A percentile compares a stretch with the other conserved stretches of the same genome.
Evolutionary conservation across 2,888 invertebrate species (phyloP).

Genomic region (Heliothis peltigera): DNA sequence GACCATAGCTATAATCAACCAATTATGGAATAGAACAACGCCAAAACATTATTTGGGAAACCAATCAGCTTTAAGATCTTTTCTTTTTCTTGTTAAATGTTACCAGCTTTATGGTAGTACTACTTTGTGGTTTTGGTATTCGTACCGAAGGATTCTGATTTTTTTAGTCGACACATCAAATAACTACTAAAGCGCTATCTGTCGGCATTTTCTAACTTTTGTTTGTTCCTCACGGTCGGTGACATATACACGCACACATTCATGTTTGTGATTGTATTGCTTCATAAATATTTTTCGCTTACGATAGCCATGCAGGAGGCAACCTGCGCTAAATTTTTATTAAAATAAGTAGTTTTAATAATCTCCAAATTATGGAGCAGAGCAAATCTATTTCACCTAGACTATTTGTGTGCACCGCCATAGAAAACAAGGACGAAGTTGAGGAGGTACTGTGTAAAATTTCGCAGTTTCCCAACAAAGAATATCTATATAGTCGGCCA

Average conservation of each 20-base stretch:
- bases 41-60: not conserved
- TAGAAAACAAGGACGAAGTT: conserved; percentile 97
- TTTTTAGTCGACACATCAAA: conserved; percentile 35
- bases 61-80: conserved; percentile 31
- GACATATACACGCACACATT: conserved; percentile 79
- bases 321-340: conserved; percentile 90
- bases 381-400: conserved; percentile 91
- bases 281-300: conserved; percentile 90
- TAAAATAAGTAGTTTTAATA: conserved; percentile 88
- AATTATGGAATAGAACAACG: conserved; percentile 14
- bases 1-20: not conserved
- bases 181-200: conserved; percentile 67
- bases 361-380: conserved; percentile 90
- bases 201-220: conserved; percentile 64
- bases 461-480: conserved; percentile 87
- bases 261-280: conserved; percentile 85
- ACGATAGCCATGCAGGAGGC: conserved; percentile 91
- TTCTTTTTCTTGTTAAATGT: not conserved
- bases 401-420: conserved; percentile 94
- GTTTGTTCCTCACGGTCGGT: conserved; percentile 63
- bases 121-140: conserved; percentile 10
- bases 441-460: conserved; percentile 94
- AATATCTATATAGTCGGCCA: conserved; percentile 87
- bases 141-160: conserved; percentile 31
- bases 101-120: conserved; percentile 18